These are phyloP conservation scores for Aleadryas rufinucha DNA, from an alignment of 2,113 vertebrate genomes.

Conservation along the genomic window DNA sequence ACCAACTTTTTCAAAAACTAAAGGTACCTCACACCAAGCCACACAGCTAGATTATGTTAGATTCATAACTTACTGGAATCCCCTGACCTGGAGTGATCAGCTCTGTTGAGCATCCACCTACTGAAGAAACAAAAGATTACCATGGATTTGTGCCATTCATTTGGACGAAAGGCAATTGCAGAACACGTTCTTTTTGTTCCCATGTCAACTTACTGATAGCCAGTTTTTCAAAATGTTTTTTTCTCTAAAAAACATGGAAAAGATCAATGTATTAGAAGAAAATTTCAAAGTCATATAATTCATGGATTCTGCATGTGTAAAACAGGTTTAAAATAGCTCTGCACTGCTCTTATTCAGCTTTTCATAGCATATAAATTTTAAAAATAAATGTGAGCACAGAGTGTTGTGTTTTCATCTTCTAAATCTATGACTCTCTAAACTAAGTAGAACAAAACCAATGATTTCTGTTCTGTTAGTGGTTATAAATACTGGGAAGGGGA, in stretches of 20 bases:
- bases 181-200: slow-evolving; percentile 88
- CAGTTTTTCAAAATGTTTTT: slow-evolving; percentile 64
- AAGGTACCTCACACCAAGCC: neutral
- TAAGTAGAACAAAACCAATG: neutral
- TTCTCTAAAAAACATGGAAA: slow-evolving; percentile 59
- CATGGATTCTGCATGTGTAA: neutral
- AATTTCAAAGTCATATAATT: neutral
- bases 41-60: neutral
- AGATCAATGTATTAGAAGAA: neutral
- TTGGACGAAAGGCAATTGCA: slow-evolving; percentile 85
- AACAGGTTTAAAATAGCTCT: neutral
- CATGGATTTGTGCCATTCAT: slow-evolving; percentile 79
- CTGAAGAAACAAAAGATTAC: slow-evolving; percentile 58
- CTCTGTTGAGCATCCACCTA: neutral
- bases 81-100: neutral
- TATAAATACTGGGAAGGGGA: neutral
- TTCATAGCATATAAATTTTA: neutral
- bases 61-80: neutral
- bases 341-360: neutral
- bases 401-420: neutral
- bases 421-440: neutral
- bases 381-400: neutral
- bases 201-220: slow-evolving; percentile 84
- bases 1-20: neutral
- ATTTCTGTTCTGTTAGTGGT: neutral